phyloP scores from a whole-genome alignment of 2,797 vertebrate species.

The Poecilia gillii region DNA sequence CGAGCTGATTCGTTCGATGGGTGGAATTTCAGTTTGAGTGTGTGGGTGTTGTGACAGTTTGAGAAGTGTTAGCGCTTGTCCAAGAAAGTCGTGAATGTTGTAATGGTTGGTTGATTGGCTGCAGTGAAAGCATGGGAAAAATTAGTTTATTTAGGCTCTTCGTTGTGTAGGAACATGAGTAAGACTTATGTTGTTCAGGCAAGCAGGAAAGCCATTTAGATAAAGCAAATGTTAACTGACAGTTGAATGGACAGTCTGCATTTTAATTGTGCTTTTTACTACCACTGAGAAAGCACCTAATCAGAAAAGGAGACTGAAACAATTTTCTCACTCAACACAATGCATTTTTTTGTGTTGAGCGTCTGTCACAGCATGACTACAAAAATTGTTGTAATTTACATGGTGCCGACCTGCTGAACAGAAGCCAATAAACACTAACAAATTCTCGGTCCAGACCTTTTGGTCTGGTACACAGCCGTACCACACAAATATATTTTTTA shows the following conservation, averaged over 20 bases:
- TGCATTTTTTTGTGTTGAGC: not conserved
- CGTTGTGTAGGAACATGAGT: not conserved
- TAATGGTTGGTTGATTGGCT: constrained; percentile 51
- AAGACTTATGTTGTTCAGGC: constrained; percentile 1
- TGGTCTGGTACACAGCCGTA: not conserved
- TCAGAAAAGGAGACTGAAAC: not conserved
- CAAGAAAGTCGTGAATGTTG: constrained; percentile 47
- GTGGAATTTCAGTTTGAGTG: constrained; percentile 65
- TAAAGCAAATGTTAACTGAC: constrained; percentile 38
- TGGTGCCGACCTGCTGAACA: not conserved
- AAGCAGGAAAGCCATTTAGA: constrained; percentile 24
- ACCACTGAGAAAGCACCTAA: constrained; percentile 17
- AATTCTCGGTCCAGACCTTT: not conserved
- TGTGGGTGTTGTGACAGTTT: constrained; percentile 71
- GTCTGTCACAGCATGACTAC: not conserved
- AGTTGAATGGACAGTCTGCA: constrained; percentile 12
- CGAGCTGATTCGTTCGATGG: constrained; percentile 52
- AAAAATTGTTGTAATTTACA: not conserved
- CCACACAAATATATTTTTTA: not conserved
- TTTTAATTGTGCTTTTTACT: constrained; percentile 31
- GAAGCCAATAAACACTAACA: not conserved
- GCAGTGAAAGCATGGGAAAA: constrained; percentile 33
- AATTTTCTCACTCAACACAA: not conserved
- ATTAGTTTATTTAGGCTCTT: constrained; percentile 24
- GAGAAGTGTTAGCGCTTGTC: constrained; percentile 65